Evolutionary conservation across 2,113 vertebrate species (phyloP).

Genomic region (Heterotilapia buettikoferi): DNA sequence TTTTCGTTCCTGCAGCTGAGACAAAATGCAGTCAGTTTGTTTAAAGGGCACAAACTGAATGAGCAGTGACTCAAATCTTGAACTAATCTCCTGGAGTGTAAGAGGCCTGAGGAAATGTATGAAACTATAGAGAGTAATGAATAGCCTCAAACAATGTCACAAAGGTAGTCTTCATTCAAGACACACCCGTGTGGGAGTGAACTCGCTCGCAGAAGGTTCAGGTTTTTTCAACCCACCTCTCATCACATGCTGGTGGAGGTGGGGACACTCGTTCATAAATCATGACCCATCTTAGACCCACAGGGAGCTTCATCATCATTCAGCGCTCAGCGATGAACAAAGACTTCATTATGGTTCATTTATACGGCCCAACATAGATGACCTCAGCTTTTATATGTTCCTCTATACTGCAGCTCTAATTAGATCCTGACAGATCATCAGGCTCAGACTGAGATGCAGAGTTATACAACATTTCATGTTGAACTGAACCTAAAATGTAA

Average conservation of each 20-base stretch:
- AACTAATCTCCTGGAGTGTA: neutral
- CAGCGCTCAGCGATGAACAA: neutral
- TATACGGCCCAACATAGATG: neutral
- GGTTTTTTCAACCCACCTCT: neutral
- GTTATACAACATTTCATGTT: neutral
- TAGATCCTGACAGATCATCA: neutral
- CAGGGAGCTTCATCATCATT: neutral
- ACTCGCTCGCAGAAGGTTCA: neutral
- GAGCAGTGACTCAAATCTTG: neutral
- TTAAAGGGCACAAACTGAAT: neutral
- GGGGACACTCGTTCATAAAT: neutral
- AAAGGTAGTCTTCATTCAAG: neutral
- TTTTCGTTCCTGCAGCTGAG: neutral
- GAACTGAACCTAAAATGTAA: rapidly evolving
- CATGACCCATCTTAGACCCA: neutral
- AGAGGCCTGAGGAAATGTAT: neutral
- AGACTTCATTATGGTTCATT: neutral
- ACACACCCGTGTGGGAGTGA: neutral
- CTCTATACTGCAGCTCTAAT: rapidly evolving
- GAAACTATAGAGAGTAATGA: rapidly evolving
- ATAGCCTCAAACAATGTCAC: neutral
- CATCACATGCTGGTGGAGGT: neutral
- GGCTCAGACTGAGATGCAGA: neutral
- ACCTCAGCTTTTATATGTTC: neutral
- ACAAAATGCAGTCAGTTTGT: neutral